Evolutionary conservation across 2,888 invertebrate genomes (phyloP).

Genomic region (Chymomyza procnemis): DNA sequence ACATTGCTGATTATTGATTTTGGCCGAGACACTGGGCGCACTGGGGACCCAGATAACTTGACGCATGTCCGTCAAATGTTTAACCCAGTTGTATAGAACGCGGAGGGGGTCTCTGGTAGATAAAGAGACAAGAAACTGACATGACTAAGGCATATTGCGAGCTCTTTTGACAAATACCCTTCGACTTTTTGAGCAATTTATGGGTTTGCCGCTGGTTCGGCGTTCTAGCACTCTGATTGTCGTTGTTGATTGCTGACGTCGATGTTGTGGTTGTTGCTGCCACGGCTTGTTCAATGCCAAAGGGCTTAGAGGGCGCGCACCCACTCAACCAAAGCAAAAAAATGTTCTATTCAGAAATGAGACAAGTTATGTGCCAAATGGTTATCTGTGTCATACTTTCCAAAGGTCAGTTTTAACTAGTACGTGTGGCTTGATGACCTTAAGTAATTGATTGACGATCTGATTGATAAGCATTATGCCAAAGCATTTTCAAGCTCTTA

Average conservation of each 20-base stretch:
- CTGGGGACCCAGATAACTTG: slow-evolving; percentile 48
- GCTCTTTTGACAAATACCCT: slow-evolving; percentile 65
- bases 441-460: slow-evolving; percentile 22
- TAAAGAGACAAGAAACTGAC: slow-evolving; percentile 22
- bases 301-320: slow-evolving; percentile 50
- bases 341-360: background rate
- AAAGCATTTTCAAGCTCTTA: background rate
- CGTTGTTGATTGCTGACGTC: slow-evolving; percentile 58
- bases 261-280: slow-evolving; percentile 6
- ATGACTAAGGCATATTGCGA: slow-evolving; percentile 29
- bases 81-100: slow-evolving; percentile 17
- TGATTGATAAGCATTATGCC: slow-evolving; percentile 8
- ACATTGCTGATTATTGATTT: slow-evolving; percentile 65
- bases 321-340: background rate
- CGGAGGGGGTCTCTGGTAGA: slow-evolving; percentile 13
- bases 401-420: slow-evolving; percentile 52
- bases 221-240: slow-evolving; percentile 48
- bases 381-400: slow-evolving; percentile 48
- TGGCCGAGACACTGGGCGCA: slow-evolving; percentile 14
- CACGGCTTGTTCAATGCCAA: slow-evolving; percentile 53
- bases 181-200: slow-evolving; percentile 69
- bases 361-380: slow-evolving; percentile 11
- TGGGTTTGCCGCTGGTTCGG: slow-evolving; percentile 48
- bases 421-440: background rate
- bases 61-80: slow-evolving; percentile 66